Conservation (phyloP, 2,888 invertebrate genomes). For the Belgica antarctica region DNA sequence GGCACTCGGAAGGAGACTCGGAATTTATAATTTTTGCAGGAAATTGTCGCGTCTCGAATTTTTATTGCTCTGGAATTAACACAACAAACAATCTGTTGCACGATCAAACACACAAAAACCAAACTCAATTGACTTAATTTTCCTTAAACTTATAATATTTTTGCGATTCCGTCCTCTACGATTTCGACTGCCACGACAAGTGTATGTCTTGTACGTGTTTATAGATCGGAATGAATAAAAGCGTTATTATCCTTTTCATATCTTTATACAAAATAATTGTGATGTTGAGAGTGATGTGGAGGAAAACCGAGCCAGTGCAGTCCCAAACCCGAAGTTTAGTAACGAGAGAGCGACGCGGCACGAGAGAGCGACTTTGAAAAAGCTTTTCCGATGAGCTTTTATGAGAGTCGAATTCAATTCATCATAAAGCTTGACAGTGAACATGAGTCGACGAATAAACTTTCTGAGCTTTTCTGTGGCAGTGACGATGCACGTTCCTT, state of each 20-base stretch:
- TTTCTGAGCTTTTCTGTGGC: too few relatives aligned
- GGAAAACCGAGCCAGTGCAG: slow-evolving; percentile 28
- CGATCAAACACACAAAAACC: not conserved
- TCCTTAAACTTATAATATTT: not conserved
- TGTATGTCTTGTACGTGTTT: slow-evolving; percentile 30
- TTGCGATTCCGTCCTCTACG: not conserved
- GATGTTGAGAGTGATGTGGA: slow-evolving; percentile 29
- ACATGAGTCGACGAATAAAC: too few relatives aligned
- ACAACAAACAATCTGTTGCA: not conserved
- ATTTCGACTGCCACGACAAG: slow-evolving; percentile 8
- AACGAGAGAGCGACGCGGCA: not conserved
- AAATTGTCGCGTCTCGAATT: too few relatives aligned
- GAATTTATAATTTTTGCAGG: too few relatives aligned
- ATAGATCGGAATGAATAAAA: slow-evolving; percentile 28
- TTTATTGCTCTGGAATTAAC: not conserved
- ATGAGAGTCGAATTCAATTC: not conserved
- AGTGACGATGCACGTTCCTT: not conserved
- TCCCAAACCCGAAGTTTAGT: not conserved
- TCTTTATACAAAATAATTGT: slow-evolving; percentile 41
- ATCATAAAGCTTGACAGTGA: not conserved
- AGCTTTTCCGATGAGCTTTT: slow-evolving; percentile 7
- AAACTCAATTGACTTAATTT: not conserved
- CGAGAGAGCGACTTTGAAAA: slow-evolving; percentile 26
- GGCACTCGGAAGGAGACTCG: too few relatives aligned
- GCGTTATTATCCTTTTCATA: slow-evolving; percentile 41